These are phyloP conservation scores for Patiria pectinifera DNA, from an alignment of 53 echinoderm and acorn worm genomes.

Conservation along the genomic window DNA sequence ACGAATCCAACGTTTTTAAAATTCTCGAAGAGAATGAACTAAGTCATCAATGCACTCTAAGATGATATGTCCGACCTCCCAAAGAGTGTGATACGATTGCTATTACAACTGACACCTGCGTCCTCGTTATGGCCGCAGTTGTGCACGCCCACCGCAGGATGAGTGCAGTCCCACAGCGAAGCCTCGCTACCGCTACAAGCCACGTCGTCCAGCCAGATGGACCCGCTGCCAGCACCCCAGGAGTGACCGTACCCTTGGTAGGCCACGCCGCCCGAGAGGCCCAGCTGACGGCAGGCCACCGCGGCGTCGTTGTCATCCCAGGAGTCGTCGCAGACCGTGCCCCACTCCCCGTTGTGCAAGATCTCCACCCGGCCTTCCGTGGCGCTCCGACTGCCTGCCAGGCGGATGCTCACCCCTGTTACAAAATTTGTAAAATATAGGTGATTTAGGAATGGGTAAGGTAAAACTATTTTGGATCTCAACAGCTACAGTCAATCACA, in stretches of 20 bases:
- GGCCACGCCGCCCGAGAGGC: conserved; percentile 32
- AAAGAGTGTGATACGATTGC: no score
- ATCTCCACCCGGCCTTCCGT: conserved; percentile 57
- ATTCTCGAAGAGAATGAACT: no score
- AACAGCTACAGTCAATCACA: no score
- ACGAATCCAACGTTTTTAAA: no score
- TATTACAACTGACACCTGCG: conserved; percentile 46
- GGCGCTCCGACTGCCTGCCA: not conserved
- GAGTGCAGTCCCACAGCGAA: conserved; percentile 20
- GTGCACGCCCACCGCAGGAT: not conserved
- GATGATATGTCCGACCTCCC: no score
- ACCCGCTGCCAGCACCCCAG: conserved; percentile 8
- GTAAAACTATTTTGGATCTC: no score
- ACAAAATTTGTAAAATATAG: not conserved
- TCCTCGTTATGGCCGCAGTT: conserved; percentile 64
- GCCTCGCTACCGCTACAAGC: conserved; percentile 36
- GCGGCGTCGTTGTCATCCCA: conserved; percentile 40
- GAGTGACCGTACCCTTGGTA: not conserved
- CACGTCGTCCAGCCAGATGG: conserved; percentile 49
- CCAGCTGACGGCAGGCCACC: conserved; percentile 55
- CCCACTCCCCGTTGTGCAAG: conserved; percentile 50
- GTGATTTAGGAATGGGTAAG: not conserved
- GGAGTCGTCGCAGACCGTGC: conserved; percentile 58
- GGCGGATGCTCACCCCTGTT: not conserved
- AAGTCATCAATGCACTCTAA: no score